Evolutionary conservation across 2,797 vertebrate species (phyloP).

Genomic region (Limosa lapponica): DNA sequence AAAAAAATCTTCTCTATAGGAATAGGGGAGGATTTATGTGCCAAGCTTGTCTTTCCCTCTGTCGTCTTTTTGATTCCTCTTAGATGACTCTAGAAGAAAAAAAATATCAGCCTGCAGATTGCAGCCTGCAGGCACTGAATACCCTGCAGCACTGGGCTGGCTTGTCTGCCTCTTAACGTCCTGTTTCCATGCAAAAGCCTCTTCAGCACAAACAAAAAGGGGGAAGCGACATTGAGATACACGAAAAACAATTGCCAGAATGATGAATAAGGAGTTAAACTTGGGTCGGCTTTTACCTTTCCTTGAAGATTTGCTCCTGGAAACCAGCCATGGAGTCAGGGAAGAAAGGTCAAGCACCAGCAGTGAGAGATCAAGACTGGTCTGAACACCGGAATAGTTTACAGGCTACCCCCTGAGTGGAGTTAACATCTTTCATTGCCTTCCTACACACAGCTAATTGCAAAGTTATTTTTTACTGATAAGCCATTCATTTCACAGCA

Average conservation of each 20-base stretch:
- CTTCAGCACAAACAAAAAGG: background rate
- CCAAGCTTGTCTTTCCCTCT: background rate
- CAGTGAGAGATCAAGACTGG: background rate
- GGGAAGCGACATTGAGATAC: background rate
- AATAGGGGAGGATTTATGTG: background rate
- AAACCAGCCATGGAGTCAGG: background rate
- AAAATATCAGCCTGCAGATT: background rate
- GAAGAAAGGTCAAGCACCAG: background rate
- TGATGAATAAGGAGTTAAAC: background rate
- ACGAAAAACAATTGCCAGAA: background rate
- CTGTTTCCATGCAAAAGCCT: background rate
- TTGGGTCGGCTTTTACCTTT: background rate
- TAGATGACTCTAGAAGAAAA: background rate
- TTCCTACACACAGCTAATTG: background rate
- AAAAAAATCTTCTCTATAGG: background rate
- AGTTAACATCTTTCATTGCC: slow-evolving; percentile 4
- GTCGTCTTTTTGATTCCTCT: background rate
- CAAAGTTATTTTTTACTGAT: background rate
- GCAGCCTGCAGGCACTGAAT: background rate
- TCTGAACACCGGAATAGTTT: background rate
- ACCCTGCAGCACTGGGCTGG: background rate
- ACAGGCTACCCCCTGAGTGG: background rate
- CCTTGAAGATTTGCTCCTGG: background rate
- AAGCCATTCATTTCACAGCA: background rate
- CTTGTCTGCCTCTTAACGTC: background rate